Conservation (phyloP, 2,888 invertebrate genomes). For the Myopa tessellatipennis region DNA sequence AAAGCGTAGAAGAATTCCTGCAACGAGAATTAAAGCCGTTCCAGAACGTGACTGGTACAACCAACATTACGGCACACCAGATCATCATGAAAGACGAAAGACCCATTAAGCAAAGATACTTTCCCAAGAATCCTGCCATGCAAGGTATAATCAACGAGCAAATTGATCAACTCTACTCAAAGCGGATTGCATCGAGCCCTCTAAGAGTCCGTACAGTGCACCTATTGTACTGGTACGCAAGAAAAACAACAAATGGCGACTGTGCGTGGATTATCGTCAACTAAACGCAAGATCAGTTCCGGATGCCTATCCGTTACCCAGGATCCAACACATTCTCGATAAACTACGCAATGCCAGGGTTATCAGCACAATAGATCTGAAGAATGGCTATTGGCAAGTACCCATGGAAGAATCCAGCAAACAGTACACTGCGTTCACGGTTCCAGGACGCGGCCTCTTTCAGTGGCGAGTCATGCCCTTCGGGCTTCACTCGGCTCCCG, state of each 20-base stretch:
- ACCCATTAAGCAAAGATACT: constrained; percentile 31
- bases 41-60: neutral
- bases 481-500: too few species aligned
- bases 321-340: constrained; percentile 11
- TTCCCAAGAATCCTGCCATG: constrained; percentile 35
- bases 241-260: constrained; percentile 34
- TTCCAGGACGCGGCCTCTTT: constrained; percentile 1
- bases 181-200: constrained; percentile 19
- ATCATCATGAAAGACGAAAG: constrained; percentile 22
- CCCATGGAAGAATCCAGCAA: neutral
- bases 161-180: constrained; percentile 18
- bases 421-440: constrained; percentile 12
- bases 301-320: constrained; percentile 17
- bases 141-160: constrained; percentile 28
- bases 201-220: constrained; percentile 26
- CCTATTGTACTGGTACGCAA: constrained; percentile 26
- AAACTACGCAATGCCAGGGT: neutral
- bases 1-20: constrained; percentile 11
- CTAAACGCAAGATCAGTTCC: constrained; percentile 19
- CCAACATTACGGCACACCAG: neutral
- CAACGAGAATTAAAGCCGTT: constrained; percentile 26
- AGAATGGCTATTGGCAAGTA: constrained; percentile 17
- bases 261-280: constrained; percentile 29
- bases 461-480: constrained; percentile 9
- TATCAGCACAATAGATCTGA: constrained; percentile 5